These are phyloP conservation scores for Sebastes elongatus DNA, from an alignment of 2,797 vertebrate species.

Conservation along the genomic window DNA sequence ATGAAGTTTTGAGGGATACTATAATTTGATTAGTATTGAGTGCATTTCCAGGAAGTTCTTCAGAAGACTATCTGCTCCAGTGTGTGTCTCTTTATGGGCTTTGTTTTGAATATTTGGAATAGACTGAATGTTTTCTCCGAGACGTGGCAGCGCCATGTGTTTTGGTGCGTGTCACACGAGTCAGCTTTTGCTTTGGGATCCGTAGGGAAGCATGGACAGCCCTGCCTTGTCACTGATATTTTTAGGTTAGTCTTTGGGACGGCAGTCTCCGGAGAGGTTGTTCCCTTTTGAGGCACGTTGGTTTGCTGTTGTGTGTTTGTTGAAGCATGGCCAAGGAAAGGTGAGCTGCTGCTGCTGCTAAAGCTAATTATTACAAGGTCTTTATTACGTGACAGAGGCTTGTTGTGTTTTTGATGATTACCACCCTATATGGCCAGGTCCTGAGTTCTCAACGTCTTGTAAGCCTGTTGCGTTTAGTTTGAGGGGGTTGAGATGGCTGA, in stretches of 20 bases:
- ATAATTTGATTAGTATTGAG: background rate
- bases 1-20: background rate
- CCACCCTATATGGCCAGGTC: slow-evolving; percentile 61
- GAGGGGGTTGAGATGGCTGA: slow-evolving; percentile 73
- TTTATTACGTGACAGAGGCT: slow-evolving; percentile 10
- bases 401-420: slow-evolving; percentile 47
- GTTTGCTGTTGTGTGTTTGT: slow-evolving; percentile 36
- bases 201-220: slow-evolving; percentile 60
- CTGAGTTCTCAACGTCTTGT: slow-evolving; percentile 34
- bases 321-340: slow-evolving; percentile 53
- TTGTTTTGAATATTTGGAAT: slow-evolving; percentile 61
- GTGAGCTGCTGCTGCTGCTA: slow-evolving; percentile 46
- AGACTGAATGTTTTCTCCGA: slow-evolving; percentile 38
- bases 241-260: slow-evolving; percentile 79
- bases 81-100: slow-evolving; percentile 6
- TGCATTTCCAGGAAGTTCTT: background rate
- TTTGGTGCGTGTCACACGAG: slow-evolving; percentile 51
- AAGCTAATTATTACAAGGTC: slow-evolving; percentile 1
- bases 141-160: slow-evolving; percentile 44
- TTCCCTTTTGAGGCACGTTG: slow-evolving; percentile 45
- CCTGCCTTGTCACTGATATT: slow-evolving; percentile 75
- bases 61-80: background rate
- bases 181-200: slow-evolving; percentile 62
- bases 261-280: slow-evolving; percentile 62
- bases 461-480: slow-evolving; percentile 61